A percentile compares a stretch with the other conserved stretches of the same genome.
These are phyloP conservation scores for Myocastor coypus DNA, from an alignment of 2,113 vertebrate genomes.

Conservation along the genomic window DNA sequence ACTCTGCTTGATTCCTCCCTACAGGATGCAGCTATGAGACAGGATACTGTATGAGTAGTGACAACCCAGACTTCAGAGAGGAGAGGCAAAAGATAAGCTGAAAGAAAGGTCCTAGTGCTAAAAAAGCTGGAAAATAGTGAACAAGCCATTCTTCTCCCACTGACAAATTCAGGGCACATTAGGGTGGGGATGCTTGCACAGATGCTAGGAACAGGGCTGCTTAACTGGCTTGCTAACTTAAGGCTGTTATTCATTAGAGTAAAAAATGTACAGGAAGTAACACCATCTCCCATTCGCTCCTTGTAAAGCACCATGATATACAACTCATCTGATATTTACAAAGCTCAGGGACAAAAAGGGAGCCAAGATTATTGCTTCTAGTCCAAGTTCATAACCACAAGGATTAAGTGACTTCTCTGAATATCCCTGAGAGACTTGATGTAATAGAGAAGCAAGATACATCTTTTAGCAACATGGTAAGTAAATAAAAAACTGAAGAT, in stretches of 20 bases:
- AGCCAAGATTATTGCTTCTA: neutral
- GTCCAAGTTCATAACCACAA: constrained; percentile 11
- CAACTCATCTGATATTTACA: neutral
- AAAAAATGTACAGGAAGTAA: constrained; percentile 40
- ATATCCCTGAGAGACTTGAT: neutral
- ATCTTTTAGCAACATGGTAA: neutral
- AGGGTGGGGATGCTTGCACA: neutral
- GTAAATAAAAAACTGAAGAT: constrained; percentile 22
- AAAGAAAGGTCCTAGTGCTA: neutral
- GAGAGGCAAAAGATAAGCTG: neutral
- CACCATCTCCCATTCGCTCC: neutral
- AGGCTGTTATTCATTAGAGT: constrained; percentile 19
- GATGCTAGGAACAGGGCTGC: neutral
- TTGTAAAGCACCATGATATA: neutral
- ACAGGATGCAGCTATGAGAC: neutral
- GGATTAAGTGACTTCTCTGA: neutral
- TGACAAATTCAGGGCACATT: constrained; percentile 1
- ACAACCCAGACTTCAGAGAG: neutral
- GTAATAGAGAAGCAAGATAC: neutral
- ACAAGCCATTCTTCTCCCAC: neutral
- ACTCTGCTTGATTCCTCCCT: neutral
- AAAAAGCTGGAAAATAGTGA: neutral
- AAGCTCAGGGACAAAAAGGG: neutral
- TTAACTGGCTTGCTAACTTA: neutral
- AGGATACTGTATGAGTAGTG: neutral